Evolutionary conservation across 2,797 vertebrate species (phyloP).

Genomic region (Sarcophilus harrisii): DNA sequence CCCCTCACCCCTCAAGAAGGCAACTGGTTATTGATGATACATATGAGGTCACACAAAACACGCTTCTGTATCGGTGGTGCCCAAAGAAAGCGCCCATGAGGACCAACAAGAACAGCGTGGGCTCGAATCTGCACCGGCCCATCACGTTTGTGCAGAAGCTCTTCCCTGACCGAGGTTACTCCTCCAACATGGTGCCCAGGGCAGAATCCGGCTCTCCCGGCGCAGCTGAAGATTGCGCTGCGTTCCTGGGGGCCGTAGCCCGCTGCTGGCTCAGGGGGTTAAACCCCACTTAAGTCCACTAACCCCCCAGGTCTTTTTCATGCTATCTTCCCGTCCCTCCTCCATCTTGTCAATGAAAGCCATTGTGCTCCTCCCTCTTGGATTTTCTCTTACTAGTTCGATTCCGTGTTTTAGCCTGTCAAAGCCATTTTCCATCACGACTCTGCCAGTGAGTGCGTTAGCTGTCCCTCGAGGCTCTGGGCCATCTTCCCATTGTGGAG

Average conservation of each 20-base stretch:
- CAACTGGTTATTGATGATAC: no score
- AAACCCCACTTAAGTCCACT: neutral
- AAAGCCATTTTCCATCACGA: neutral
- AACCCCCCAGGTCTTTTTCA: neutral
- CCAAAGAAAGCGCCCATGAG: no score
- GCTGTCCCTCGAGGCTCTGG: neutral
- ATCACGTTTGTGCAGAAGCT: neutral
- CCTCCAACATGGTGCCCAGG: neutral
- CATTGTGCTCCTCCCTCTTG: no score
- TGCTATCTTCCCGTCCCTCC: neutral
- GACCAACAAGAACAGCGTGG: no score
- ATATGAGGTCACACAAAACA: no score
- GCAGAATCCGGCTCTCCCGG: neutral
- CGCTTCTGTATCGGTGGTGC: no score
- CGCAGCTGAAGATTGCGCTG: neutral
- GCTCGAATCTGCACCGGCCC: no score
- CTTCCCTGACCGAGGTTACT: neutral
- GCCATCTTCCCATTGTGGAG: neutral
- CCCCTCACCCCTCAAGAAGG: no score
- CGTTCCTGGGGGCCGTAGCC: neutral
- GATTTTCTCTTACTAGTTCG: neutral
- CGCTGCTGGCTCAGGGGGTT: neutral
- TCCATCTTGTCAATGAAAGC: neutral
- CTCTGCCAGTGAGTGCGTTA: neutral
- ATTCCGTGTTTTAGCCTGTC: neutral